Base-by-base conservation (phyloP, 2,113 vertebrate species). In the Gracilinanus agilis region DNA sequence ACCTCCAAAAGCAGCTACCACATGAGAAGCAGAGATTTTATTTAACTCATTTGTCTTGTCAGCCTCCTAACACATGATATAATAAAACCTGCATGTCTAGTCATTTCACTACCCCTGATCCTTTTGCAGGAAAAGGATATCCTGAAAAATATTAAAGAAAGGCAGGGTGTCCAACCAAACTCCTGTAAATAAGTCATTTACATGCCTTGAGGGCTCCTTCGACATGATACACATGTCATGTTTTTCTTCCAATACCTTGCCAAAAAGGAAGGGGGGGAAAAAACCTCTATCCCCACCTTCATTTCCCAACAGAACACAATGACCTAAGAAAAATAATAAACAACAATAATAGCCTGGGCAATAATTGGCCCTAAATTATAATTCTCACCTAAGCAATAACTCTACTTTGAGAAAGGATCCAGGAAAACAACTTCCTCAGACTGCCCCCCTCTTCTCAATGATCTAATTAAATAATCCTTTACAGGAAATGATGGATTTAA, bases 11-110 rank as follows among this genome's bases (percentile, higher is more conserved):
- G 93, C 90, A 95, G 95, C 55, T 96, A 98, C 96, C 90, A 95
- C 93, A 96, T 91, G 96, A 96, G 95, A 95, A 97, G 96, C 98
- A 95, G 92, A 96, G 95, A 97, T 98, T 94, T 98, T 95, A 97
- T 98, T 98, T 97, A 97, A 98, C 98, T 98, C 98, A 98, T 99
- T 98, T 96, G 96, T 98, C 97, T 97, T 98, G 98, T 97, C 98
- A 98, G 97, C 97, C 97, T 98, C 97, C 97, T 98, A 97, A 97
- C 97, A 96, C 98, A 98, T 91, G 97, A 98, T 97, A 98, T 96
- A 97, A 90, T 91, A 90, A 97, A 98, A 97, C 96, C 93, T 93
- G 91, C 94, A 89, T 53, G 90, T 89, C 94, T 96, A 93, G 90
- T 95, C 92, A 96, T 98, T 97, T 98, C 54, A 91, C 67, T 83